Base-by-base conservation (phyloP, 2,888 invertebrate genomes). In the Hypolimnas misippus region DNA sequence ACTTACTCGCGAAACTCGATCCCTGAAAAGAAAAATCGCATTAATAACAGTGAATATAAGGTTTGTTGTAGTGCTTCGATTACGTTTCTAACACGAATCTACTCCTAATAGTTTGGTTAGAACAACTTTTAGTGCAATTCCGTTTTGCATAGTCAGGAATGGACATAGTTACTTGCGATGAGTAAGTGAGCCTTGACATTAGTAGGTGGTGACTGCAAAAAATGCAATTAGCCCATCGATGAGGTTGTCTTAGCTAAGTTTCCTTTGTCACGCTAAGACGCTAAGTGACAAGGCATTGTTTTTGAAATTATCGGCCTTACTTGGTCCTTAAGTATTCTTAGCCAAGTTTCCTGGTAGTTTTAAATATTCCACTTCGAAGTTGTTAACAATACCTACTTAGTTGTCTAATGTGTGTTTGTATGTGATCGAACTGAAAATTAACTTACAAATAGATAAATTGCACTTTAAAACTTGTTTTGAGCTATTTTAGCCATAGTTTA, bases 111-210 rank as follows among this genome's bases (percentile, higher is more conserved):
- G 51, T 64, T 56, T 35, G 51, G 21, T 21, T 55, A 54, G 42
- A 54, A 58, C 58, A 56, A 64, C 62, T 63, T 68, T 72, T 71
- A 68, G 65, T 46, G 65, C 70, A 68, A 61, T 65, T 62, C 14
- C 25, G 25, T 49, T 49, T 49, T 29, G 49, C 25, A 49, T 49
- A 49, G 52, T 62, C 85, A 83, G 87, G 84, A 87, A 87, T 88
- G 89, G 87, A 86, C 84, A 82, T 86, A 49, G 49, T 49, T 29
- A 49, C 49, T 49, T 75, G 74, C 73, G 86, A 87, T 89, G 89
- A 89, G 89, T 89, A 88, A 89, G 88, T 89, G 83, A 77, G 80
- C 90, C 89, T 90, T 89, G 90, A 86, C 83, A 85, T 85, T 87
- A 88, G 87, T 86, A 76, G 79, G 77, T 74, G 78, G 78, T 83